Base-by-base conservation (phyloP, 64 coral and sea anemone genomes). In the Stichodactyla mertensii region DNA sequence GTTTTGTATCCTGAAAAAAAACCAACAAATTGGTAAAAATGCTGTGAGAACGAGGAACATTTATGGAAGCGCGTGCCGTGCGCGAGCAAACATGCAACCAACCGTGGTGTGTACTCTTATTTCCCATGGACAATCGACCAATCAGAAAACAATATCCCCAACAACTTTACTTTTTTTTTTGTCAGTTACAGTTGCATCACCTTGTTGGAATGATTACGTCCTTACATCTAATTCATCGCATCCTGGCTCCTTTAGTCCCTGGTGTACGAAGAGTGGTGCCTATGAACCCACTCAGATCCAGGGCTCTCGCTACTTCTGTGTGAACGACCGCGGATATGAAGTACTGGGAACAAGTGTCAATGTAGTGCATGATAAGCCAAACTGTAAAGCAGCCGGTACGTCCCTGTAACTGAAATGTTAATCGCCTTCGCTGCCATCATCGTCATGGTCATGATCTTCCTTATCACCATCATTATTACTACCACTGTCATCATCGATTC, bases 271-370 rank as follows among this genome's bases (percentile, higher is more conserved):
- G 15, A 82, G 88, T 62, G 93, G 93, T 54, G 62, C 28, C 27
- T 95, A 88, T 53, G 78, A 70, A 16, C 83, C 82, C 20, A 52
- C 91, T 22, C 93, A 95, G 70, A 57, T 91, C 69, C 89, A 95
- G 61, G 84, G 78, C 52, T 92, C 87, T 16, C 77, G 60, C 14
- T 92, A 86, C 84, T 95, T 92, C 78, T 95, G 93, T 67, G 86
- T 95, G 55, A 88, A 92, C 52, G 62, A 86, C 3, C 45, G 45
- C 28, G 93, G 93, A 0, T 45, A 51, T 55, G 93, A 95, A 77
- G 24, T 95, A 15, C 56, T 86, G 55, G 86, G 90, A 20, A 89
- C 87, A 28, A 88, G 86, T 52, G 83, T 77, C 53, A 77, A 83
- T 74, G 22, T 92, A 20, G 83, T 61, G 24, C 62, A 61, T 11